Conservation (phyloP, 2,113 vertebrate genomes). For the Eclectus roratus region DNA sequence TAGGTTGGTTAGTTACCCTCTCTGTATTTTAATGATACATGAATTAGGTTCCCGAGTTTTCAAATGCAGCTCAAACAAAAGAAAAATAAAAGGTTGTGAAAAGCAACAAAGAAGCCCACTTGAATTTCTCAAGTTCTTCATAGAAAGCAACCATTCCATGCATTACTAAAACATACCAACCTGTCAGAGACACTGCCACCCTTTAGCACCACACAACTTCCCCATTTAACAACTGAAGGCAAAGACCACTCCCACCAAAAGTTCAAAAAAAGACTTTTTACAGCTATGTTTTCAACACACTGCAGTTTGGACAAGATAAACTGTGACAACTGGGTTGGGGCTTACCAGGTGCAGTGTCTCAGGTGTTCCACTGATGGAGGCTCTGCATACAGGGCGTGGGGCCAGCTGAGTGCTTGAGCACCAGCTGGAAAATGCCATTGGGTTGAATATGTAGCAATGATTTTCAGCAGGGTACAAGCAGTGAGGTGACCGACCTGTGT, state of each 20-base stretch:
- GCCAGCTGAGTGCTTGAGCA: accelerated
- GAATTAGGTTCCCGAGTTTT: not conserved
- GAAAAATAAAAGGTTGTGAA: not conserved
- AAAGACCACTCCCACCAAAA: not conserved
- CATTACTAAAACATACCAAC: not conserved
- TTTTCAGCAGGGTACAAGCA: not conserved
- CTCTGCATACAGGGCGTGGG: accelerated
- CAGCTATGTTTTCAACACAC: not conserved
- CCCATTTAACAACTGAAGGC: not conserved
- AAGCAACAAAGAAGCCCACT: not conserved
- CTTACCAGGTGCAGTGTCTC: accelerated
- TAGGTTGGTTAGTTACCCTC: not conserved
- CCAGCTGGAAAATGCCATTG: accelerated
- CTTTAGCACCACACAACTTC: not conserved
- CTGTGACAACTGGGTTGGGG: accelerated
- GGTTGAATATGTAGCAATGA: accelerated
- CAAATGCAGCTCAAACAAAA: not conserved
- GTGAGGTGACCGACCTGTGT: accelerated
- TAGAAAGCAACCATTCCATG: not conserved
- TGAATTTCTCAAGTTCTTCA: not conserved
- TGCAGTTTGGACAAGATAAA: not conserved
- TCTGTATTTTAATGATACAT: accelerated
- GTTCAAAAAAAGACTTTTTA: not conserved
- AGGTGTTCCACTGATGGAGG: not conserved
- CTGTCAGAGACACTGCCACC: accelerated